A percentile compares a stretch with the other conserved stretches of the same genome.
Evolutionary conservation across 2,797 vertebrate genomes (phyloP).

Genomic region (Carcharodon carcharias): DNA sequence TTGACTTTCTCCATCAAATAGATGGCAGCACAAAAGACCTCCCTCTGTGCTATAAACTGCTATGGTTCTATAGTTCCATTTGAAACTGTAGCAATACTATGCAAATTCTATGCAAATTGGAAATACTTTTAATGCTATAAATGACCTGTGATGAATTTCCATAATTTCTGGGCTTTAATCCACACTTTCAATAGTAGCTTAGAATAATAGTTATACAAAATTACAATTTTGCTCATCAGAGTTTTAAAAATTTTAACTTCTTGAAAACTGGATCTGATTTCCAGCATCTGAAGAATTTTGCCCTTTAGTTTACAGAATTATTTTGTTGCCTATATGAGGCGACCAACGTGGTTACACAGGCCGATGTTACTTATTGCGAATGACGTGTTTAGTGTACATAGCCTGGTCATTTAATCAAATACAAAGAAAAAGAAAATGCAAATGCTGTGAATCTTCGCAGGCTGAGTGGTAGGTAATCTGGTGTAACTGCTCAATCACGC

Average conservation of each 20-base stretch:
- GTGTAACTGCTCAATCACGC: too few species aligned
- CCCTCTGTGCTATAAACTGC: background rate
- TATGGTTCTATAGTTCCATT: background rate
- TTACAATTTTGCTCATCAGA: background rate
- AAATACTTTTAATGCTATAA: background rate
- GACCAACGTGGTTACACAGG: too few species aligned
- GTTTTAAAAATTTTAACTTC: background rate
- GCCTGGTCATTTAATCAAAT: too few species aligned
- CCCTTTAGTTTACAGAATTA: too few species aligned
- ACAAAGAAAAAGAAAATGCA: too few species aligned
- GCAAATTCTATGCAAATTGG: background rate
- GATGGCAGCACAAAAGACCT: background rate
- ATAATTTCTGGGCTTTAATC: background rate
- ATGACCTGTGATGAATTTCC: background rate
- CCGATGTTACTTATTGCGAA: too few species aligned
- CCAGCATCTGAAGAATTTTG: too few species aligned
- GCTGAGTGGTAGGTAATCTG: background rate
- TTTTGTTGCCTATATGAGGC: too few species aligned
- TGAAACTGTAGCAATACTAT: background rate
- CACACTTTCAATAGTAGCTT: background rate
- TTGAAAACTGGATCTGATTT: background rate
- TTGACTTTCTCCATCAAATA: background rate
- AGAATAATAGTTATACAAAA: background rate
- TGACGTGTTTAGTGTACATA: too few species aligned
- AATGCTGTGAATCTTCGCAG: background rate